Percentiles rank a stretch among this genome's conserved stretches.
Conservation (phyloP, 2,888 invertebrate species). For the Drosophila merina region DNA sequence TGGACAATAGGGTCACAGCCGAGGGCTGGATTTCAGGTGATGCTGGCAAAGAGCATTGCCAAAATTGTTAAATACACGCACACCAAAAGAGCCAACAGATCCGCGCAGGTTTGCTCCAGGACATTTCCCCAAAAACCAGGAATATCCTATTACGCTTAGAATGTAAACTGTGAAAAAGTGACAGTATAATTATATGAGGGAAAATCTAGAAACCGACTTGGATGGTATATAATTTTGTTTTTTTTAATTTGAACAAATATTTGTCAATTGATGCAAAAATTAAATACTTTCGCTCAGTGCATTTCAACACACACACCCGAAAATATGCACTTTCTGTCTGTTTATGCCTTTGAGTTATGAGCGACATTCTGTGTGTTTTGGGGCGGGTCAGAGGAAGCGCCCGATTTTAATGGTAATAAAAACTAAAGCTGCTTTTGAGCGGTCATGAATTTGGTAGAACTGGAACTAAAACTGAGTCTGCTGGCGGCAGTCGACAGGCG, state of each 20-base stretch:
- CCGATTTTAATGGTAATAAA: conserved; percentile 76
- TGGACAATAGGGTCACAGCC: conserved; percentile 52
- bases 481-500: conserved; percentile 3
- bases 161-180: background rate
- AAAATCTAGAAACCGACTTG: too few species aligned
- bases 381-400: conserved; percentile 27
- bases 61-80: conserved; percentile 69
- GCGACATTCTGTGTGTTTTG: conserved; percentile 65
- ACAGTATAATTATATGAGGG: background rate
- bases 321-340: conserved; percentile 32
- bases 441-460: conserved; percentile 59
- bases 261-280: background rate
- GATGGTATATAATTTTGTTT: too few species aligned
- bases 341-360: conserved; percentile 76
- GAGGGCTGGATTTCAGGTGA: conserved; percentile 69
- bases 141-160: background rate
- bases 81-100: conserved; percentile 30
- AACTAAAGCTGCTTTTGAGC: conserved; percentile 74
- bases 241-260: background rate
- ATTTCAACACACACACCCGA: background rate
- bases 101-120: conserved; percentile 34
- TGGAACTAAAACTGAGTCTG: conserved; percentile 12
- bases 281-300: conserved; percentile 11
- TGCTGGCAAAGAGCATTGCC: conserved; percentile 75
- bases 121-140: background rate